Evolutionary conservation across 2,113 vertebrate species (phyloP).

Genomic region (Channa argus): DNA sequence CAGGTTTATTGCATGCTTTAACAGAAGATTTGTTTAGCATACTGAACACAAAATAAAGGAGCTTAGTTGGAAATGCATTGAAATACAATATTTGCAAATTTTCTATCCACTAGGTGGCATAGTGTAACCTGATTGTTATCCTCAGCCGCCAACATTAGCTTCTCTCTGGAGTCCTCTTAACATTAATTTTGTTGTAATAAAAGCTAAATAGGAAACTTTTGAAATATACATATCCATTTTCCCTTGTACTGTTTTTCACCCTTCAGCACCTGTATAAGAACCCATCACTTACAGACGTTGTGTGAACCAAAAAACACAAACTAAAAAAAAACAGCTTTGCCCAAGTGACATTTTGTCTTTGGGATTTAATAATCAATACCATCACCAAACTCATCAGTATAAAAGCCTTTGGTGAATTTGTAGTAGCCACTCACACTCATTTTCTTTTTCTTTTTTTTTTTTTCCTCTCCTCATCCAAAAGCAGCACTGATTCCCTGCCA

Average conservation of each 20-base stretch:
- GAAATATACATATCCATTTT: background rate
- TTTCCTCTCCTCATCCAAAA: conserved; percentile 9
- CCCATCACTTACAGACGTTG: background rate
- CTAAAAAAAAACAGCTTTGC: background rate
- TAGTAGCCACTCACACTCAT: background rate
- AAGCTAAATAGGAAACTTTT: background rate
- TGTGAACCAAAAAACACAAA: no score
- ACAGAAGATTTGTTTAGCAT: no score
- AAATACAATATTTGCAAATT: no score
- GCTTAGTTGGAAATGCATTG: background rate
- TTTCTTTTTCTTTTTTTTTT: background rate
- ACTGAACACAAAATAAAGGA: background rate
- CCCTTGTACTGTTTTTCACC: background rate
- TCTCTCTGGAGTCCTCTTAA: background rate
- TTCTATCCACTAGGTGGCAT: conserved; percentile 69
- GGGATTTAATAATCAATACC: background rate
- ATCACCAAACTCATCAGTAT: background rate
- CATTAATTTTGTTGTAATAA: background rate
- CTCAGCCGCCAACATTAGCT: background rate
- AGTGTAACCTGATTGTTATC: conserved; percentile 46
- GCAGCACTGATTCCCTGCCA: conserved; percentile 2
- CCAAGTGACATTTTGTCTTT: background rate
- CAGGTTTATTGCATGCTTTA: background rate
- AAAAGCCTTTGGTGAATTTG: background rate
- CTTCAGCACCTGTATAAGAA: background rate